These are phyloP conservation scores for Agonopterix subpropinquella DNA, from an alignment of 2,888 invertebrate genomes.

Conservation along the genomic window DNA sequence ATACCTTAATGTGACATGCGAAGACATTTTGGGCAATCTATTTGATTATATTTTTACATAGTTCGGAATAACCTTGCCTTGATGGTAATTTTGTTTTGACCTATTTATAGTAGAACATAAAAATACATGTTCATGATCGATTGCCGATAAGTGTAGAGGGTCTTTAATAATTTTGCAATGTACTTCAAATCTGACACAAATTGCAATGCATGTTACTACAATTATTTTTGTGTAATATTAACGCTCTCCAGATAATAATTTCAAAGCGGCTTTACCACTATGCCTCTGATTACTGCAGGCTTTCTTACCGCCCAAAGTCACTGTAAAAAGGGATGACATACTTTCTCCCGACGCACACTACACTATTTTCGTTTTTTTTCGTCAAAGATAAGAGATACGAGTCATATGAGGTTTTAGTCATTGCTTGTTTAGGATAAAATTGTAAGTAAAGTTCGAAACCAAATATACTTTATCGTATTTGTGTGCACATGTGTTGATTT, in stretches of 20 bases:
- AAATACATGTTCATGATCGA: no score
- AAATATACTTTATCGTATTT: conserved; percentile 11
- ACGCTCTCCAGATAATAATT: no score
- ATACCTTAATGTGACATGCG: conserved; percentile 21
- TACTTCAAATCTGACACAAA: no score
- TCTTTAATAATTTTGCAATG: no score
- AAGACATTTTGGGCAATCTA: conserved; percentile 25
- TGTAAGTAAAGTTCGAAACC: conserved; percentile 6
- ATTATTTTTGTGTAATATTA: no score
- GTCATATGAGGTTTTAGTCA: neutral
- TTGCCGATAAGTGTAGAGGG: no score
- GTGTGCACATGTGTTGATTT: conserved; percentile 1
- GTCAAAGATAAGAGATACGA: conserved; percentile 5
- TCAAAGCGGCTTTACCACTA: conserved; percentile 11
- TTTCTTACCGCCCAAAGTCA: conserved; percentile 31
- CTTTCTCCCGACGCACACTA: conserved; percentile 30
- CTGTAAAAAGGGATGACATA: conserved; percentile 49
- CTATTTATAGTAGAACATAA: conserved; percentile 18
- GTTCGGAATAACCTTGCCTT: conserved; percentile 17
- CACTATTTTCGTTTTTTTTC: conserved; percentile 21
- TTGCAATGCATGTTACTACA: no score
- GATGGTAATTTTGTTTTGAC: conserved; percentile 19
- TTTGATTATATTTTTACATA: conserved; percentile 35
- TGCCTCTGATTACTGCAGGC: conserved; percentile 39
- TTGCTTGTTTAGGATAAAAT: conserved; percentile 7